Percentiles rank a stretch among this genome's conserved stretches.
Conservation (phyloP, 1,140 invertebrate genomes). For the Leptinotarsa texana region DNA sequence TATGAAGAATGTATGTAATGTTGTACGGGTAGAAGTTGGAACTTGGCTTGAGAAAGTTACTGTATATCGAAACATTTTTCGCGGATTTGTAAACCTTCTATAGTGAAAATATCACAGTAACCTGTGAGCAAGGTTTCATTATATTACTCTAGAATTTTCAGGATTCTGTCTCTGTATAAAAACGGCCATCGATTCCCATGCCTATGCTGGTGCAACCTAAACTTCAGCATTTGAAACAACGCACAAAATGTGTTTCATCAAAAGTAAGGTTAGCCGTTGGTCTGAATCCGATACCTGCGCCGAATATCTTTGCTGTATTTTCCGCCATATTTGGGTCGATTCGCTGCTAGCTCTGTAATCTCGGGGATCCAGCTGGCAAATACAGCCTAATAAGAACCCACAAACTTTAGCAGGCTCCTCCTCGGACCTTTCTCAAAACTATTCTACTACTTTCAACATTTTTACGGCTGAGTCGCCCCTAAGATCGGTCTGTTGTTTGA, state of each 20-base stretch:
- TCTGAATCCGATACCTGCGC: conserved; percentile 80
- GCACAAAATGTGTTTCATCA: conserved; percentile 25
- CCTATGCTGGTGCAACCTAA: conserved; percentile 11
- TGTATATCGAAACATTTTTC: no score
- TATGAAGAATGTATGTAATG: no score
- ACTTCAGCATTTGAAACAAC: not conserved
- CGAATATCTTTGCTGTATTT: conserved; percentile 96
- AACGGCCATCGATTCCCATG: not conserved
- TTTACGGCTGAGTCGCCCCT: no score
- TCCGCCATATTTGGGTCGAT: conserved; percentile 97
- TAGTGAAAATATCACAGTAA: no score
- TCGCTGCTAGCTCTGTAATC: conserved; percentile 97
- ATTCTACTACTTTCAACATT: conserved; percentile 8
- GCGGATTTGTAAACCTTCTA: no score
- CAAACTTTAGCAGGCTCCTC: conserved; percentile 56
- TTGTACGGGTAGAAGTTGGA: no score
- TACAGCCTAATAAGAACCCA: conserved; percentile 83
- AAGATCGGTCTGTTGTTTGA: no score
- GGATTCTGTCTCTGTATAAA: no score
- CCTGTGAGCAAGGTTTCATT: no score
- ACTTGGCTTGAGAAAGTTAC: no score
- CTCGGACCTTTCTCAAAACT: conserved; percentile 4
- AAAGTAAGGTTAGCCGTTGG: conserved; percentile 27
- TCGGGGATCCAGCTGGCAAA: conserved; percentile 99
- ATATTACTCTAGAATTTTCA: no score